Conservation (phyloP, 2,113 vertebrate species). For the Indicator indicator region DNA sequence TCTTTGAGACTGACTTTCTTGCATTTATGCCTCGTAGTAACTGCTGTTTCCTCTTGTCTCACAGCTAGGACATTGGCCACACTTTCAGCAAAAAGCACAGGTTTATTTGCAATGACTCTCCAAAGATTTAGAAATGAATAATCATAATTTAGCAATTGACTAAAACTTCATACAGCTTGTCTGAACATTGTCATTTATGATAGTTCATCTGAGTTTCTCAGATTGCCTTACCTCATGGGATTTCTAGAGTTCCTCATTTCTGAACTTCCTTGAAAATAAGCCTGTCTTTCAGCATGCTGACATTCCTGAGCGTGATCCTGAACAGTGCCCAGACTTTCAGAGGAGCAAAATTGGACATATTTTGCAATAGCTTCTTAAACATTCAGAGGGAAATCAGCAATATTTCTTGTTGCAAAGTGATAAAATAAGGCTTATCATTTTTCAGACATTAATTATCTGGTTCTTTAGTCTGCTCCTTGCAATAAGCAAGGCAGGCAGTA, state of each 20-base stretch:
- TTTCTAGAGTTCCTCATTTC: background rate
- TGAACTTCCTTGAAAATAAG: background rate
- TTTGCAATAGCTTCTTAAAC: conserved; percentile 18
- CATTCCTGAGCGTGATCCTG: background rate
- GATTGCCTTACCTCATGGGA: background rate
- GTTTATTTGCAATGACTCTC: background rate
- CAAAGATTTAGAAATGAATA: background rate
- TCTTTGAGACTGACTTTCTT: background rate
- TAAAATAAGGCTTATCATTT: background rate
- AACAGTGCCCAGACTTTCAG: background rate
- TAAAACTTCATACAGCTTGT: background rate
- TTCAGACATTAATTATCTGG: background rate
- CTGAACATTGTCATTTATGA: background rate
- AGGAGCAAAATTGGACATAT: background rate
- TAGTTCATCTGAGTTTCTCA: background rate
- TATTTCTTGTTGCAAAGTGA: background rate
- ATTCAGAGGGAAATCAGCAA: conserved; percentile 1
- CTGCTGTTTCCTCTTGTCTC: background rate
- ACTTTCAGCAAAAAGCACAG: background rate
- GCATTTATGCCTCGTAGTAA: background rate
- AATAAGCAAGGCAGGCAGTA: background rate
- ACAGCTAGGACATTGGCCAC: background rate
- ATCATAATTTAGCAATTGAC: background rate
- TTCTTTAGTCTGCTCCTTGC: background rate
- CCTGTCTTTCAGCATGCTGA: background rate